These are phyloP conservation scores for Lutjanus campechanus DNA, from an alignment of 2,797 vertebrate genomes.

Conservation along the genomic window DNA sequence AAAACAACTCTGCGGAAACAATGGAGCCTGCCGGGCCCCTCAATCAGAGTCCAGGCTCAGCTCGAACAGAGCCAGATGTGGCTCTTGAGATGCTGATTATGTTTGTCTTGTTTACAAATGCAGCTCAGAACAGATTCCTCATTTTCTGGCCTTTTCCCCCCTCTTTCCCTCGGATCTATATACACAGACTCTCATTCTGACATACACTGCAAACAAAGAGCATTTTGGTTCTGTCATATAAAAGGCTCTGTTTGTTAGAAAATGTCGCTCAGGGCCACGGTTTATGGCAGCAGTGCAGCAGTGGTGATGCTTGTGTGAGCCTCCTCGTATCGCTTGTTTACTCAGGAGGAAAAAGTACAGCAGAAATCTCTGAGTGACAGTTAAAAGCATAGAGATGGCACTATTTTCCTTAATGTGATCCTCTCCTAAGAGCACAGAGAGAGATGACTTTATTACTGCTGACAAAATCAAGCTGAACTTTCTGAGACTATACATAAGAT, in stretches of 20 bases:
- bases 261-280: conserved; percentile 43
- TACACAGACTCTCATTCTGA: conserved; percentile 65
- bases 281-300: conserved; percentile 51
- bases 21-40: conserved; percentile 69
- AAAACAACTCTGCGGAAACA: conserved; percentile 71
- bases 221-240: conserved; percentile 55
- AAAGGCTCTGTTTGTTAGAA: conserved; percentile 62
- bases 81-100: conserved; percentile 79
- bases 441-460: background rate
- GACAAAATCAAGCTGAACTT: conserved; percentile 34
- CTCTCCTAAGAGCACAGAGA: conserved; percentile 8
- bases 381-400: conserved; percentile 14
- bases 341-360: conserved; percentile 16
- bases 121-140: conserved; percentile 71
- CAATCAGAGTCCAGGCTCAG: conserved; percentile 69
- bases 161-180: conserved; percentile 54
- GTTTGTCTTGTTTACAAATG: conserved; percentile 84
- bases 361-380: conserved; percentile 34
- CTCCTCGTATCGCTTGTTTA: conserved; percentile 46
- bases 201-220: conserved; percentile 68
- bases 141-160: conserved; percentile 35
- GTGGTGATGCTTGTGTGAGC: conserved; percentile 41
- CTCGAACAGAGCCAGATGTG: conserved; percentile 81
- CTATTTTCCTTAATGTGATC: conserved; percentile 22
- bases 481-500: background rate